Evolutionary conservation across 2,888 invertebrate genomes (phyloP).

Genomic region (Troides oblongomaculatus): DNA sequence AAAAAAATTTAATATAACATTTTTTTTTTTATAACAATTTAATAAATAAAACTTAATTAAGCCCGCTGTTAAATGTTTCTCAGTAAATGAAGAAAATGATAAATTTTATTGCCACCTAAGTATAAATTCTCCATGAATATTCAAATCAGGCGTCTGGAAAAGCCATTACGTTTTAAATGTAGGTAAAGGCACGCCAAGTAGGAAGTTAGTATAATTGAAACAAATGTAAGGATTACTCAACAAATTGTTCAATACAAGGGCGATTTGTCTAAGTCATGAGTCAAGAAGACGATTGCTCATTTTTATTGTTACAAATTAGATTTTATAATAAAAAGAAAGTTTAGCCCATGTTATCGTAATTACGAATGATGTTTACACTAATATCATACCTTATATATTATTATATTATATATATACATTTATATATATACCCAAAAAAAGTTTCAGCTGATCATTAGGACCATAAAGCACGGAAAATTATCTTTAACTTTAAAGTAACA

Average conservation of each 20-base stretch:
- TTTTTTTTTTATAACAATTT: not conserved
- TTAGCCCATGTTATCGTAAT: not conserved
- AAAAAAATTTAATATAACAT: not conserved
- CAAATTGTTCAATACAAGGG: constrained; percentile 78
- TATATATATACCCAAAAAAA: not conserved
- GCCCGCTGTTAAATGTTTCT: constrained; percentile 7
- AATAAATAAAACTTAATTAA: constrained; percentile 8
- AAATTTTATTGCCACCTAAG: constrained; percentile 29
- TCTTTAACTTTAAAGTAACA: constrained; percentile 1
- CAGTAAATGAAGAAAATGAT: constrained; percentile 15
- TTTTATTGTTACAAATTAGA: constrained; percentile 60
- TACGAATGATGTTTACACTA: not conserved
- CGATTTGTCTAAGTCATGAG: constrained; percentile 74
- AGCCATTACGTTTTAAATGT: constrained; percentile 46
- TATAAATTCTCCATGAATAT: constrained; percentile 47
- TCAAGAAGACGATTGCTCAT: constrained; percentile 44
- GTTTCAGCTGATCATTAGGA: not conserved
- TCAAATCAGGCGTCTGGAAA: constrained; percentile 59
- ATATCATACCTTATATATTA: not conserved
- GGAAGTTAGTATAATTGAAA: constrained; percentile 76
- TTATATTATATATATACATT: too few species aligned
- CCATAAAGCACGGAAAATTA: not conserved
- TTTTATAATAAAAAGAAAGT: constrained; percentile 26
- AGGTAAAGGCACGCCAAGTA: constrained; percentile 54
- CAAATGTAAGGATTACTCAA: constrained; percentile 77